A percentile compares a stretch with the other conserved stretches of the same genome.
These are phyloP conservation scores for Lucinisca nassula DNA, from an alignment of 2,888 invertebrate genomes.

Conservation along the genomic window DNA sequence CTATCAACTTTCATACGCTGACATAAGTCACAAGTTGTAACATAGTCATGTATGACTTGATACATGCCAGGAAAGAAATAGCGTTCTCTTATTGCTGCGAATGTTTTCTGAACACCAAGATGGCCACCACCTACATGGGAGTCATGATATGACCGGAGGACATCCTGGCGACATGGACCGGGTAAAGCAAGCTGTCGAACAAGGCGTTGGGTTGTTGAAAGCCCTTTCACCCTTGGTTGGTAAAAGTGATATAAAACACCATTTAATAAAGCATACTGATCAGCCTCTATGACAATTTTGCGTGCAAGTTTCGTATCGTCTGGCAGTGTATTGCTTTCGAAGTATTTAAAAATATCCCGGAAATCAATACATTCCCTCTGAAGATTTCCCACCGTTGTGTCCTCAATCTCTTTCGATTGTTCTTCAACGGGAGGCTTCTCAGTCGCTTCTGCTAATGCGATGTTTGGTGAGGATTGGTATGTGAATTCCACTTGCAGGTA, in stretches of 20 bases:
- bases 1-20: conserved; percentile 42
- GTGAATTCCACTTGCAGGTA: background rate
- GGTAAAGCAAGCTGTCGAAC: conserved; percentile 46
- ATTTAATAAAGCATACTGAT: background rate
- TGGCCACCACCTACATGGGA: conserved; percentile 44
- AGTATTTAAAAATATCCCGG: background rate
- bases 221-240: conserved; percentile 19
- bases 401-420: background rate
- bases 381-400: background rate
- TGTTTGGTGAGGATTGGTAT: background rate
- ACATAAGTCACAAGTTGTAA: conserved; percentile 45
- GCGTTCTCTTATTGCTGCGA: conserved; percentile 24
- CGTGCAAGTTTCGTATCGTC: background rate
- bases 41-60: conserved; percentile 43
- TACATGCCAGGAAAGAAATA: conserved; percentile 56
- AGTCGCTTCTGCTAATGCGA: background rate
- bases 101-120: conserved; percentile 36
- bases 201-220: conserved; percentile 11
- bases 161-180: conserved; percentile 22
- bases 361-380: background rate
- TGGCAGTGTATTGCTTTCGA: background rate
- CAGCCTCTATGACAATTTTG: background rate
- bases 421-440: background rate
- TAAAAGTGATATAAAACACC: conserved; percentile 24
- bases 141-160: conserved; percentile 43